A percentile compares a stretch with the other conserved stretches of the same genome.
phyloP scores from a whole-genome alignment of 1,140 invertebrate species.

The Ceratitis capitata region DNA sequence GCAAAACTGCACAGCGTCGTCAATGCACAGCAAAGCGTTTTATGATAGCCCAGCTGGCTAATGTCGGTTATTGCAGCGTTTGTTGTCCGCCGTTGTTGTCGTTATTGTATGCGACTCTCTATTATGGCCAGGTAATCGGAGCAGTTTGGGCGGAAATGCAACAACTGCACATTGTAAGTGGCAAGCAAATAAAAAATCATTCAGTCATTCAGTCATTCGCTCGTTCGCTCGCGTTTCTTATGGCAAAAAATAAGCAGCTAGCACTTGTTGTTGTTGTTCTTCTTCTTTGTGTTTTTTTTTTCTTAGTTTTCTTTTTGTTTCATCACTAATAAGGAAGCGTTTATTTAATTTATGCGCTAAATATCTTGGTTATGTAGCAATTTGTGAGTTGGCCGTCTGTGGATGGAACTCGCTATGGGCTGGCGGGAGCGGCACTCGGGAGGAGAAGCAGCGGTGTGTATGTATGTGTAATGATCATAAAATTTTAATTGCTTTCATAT shows the following conservation, averaged over 20 bases:
- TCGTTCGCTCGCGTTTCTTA: background rate
- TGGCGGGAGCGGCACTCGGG: background rate
- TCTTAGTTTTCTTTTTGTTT: too few relatives aligned
- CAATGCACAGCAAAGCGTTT: background rate
- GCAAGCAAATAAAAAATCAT: background rate
- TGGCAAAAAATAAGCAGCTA: background rate
- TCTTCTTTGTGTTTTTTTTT: too few relatives aligned
- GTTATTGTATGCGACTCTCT: background rate
- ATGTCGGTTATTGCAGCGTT: background rate
- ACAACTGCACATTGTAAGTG: background rate
- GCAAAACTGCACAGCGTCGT: background rate
- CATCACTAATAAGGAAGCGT: conserved; percentile 28
- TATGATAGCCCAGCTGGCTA: background rate
- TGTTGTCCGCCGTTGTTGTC: background rate
- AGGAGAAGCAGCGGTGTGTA: background rate
- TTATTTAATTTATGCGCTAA: conserved; percentile 36
- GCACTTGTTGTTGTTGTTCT: background rate
- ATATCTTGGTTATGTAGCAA: background rate
- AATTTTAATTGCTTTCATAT: conserved; percentile 28
- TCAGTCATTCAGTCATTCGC: background rate
- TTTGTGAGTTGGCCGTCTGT: background rate
- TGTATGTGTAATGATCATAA: background rate
- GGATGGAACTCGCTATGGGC: too few relatives aligned
- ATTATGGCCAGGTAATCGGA: background rate
- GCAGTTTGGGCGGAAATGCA: conserved; percentile 31